Percentiles rank a stretch among this genome's conserved stretches.
Conservation (phyloP, 2,797 vertebrate species). For the Coluber constrictor region DNA sequence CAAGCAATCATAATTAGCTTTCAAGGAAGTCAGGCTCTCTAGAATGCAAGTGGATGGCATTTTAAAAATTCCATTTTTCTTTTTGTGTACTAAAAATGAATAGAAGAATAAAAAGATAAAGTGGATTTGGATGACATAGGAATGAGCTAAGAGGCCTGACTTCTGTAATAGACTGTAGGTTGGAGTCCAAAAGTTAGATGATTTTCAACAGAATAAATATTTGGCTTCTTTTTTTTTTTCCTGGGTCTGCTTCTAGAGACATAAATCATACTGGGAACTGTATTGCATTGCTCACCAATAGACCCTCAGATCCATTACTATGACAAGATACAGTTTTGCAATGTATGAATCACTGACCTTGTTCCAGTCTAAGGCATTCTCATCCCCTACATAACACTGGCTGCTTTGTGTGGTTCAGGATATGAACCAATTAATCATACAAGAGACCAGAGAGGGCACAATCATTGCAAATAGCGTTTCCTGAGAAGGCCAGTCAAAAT, state of each 20-base stretch:
- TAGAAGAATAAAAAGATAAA: neutral
- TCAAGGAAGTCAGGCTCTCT: neutral
- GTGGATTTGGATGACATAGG: neutral
- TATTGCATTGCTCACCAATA: neutral
- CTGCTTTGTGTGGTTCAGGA: neutral
- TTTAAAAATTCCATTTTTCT: neutral
- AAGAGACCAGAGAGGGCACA: neutral
- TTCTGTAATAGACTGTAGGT: neutral
- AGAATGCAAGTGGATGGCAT: neutral
- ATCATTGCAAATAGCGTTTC: neutral
- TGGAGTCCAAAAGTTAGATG: neutral
- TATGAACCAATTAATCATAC: conserved; percentile 23
- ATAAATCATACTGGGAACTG: neutral
- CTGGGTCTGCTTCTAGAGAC: neutral
- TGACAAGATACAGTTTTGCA: neutral
- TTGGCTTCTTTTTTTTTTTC: neutral
- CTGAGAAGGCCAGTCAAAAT: neutral
- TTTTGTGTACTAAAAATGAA: neutral
- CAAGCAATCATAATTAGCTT: neutral
- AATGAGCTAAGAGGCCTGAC: neutral
- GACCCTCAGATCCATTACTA: conserved; percentile 19
- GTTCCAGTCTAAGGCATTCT: conserved; percentile 15
- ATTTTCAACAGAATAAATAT: neutral
- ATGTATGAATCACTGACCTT: conserved; percentile 21
- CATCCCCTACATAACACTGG: conserved; percentile 7